Evolutionary conservation across 2,797 vertebrate species (phyloP), one percentile per base, ranked within the genome.

Genomic region (Clamator glandarius): DNA sequence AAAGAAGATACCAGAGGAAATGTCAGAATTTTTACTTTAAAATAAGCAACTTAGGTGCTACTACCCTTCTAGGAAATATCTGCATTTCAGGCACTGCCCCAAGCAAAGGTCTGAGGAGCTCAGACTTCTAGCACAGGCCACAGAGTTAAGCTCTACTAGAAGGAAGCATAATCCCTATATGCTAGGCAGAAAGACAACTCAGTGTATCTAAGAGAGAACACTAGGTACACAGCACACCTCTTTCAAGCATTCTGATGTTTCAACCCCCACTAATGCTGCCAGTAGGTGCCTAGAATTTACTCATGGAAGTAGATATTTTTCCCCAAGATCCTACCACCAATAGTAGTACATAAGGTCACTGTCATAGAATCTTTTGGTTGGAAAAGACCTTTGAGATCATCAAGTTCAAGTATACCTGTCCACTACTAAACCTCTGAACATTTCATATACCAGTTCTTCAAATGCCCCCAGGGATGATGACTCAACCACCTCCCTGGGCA

Each of bases 211-310:
- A 51, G 39, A 73, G 31, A 68, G 46, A 84, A 21, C 19, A 41
- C 0, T 0, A 18, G 19, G 36, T 26, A 6, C 11, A 33, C 19
- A 31, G 39, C 55, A 82, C 31, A 3, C 36, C 41, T 64, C 0
- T 0, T 31, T 64, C 63, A 76, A 73, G 24, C 41, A 46, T 44
- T 54, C 31, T 12, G 5, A 20, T 41, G 12, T 23, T 61, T 68
- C 64, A 66, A 12, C 3, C 4, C 9, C 28, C 28, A 66, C 17
- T 6, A 83, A 29, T 29, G 42, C 19, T 66, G 36, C 7, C 8
- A 76, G 20, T 29, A 58, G 29, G n/a, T 46, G 26, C 23, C 17
- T 36, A 13, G 12, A 15, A 23, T 12, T 92, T 77, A 25, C 5
- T 80, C 20, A 15, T 26, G 28, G 28, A 76, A 64, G 23, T 13